Conservation (phyloP, 2,797 vertebrate genomes). For the Glyptemys insculpta region DNA sequence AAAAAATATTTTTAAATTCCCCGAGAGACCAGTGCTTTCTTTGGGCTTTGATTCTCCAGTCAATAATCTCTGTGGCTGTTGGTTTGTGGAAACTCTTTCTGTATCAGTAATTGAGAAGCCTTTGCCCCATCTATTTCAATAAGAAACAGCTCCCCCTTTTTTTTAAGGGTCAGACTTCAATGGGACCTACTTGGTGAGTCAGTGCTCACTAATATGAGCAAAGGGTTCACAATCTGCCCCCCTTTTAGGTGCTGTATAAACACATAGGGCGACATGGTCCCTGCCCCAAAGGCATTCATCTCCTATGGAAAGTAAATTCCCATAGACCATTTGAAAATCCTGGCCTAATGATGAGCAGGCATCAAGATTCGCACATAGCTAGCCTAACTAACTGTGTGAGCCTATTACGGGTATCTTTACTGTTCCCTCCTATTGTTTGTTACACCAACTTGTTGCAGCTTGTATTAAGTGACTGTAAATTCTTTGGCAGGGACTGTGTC, state of each 20-base stretch:
- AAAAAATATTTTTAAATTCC: constrained; percentile 11
- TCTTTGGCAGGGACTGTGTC: background rate
- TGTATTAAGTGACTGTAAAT: background rate
- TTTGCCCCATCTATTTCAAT: background rate
- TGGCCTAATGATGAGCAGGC: background rate
- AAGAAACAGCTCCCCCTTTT: constrained; percentile 15
- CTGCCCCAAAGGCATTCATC: background rate
- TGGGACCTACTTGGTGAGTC: background rate
- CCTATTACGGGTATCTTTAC: background rate
- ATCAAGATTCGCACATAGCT: background rate
- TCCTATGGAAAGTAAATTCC: background rate
- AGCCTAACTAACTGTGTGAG: background rate
- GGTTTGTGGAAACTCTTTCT: background rate
- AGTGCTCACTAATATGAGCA: background rate
- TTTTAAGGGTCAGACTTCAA: background rate
- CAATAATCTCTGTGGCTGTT: background rate
- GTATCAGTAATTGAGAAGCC: constrained; percentile 24
- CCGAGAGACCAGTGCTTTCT: background rate
- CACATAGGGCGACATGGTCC: background rate
- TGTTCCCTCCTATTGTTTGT: background rate
- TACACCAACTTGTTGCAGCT: background rate
- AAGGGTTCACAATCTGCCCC: background rate
- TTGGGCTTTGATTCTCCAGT: background rate
- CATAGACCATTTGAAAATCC: background rate
- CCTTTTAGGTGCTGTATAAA: background rate